Evolutionary conservation across 2,797 vertebrate genomes (phyloP), one percentile per base, ranked within the genome.

Genomic region (Pseudochromis fuscus): DNA sequence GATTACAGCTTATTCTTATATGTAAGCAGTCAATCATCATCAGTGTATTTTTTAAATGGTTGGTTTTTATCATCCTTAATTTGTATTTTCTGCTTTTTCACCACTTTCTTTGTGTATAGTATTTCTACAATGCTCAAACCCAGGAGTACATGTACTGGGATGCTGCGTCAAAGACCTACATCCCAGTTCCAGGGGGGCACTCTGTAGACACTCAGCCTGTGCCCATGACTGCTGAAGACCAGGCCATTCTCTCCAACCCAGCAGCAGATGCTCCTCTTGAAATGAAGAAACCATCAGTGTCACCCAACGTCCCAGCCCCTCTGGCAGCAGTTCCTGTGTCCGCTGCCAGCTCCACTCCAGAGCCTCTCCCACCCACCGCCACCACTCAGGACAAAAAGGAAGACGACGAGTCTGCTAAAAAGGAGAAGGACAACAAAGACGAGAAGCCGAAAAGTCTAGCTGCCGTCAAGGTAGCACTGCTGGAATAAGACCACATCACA

Each of bases 71-170:
- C 60, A 21, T 35, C 3, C 35, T 51, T 40, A 3, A 24, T 1
- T 21, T 46, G 0, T 27, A 0, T 7, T 40, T 35, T 21, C 1
- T 19, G 4, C 13, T 23, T 27, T 38, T 50, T 12, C 27, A 28
- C 27, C 13, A 10, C 31, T 23, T 51, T 42, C 10, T 40, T 42
- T 65, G 24, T 78, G 21, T 71, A 1, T 23, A 95, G 95, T 95
- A 95, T 89, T 95, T 95, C 81, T 95, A 95, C 81, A 94, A 95
- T 27, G 92, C 95, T 51, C 91, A 94, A 83, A 93, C 89, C 44
- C 95, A 95, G 82, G 94, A 95, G 71, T 95, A 95, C 79, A 35
- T 95, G 74, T 95, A 95, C 83, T 95, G 95, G 95, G 95, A 95
- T 66, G 72, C 85, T 24, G 40, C 73, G 0, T 85, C 90, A 45